Base-by-base conservation (phyloP, 2,888 invertebrate species). In the Leucoma salicis region DNA sequence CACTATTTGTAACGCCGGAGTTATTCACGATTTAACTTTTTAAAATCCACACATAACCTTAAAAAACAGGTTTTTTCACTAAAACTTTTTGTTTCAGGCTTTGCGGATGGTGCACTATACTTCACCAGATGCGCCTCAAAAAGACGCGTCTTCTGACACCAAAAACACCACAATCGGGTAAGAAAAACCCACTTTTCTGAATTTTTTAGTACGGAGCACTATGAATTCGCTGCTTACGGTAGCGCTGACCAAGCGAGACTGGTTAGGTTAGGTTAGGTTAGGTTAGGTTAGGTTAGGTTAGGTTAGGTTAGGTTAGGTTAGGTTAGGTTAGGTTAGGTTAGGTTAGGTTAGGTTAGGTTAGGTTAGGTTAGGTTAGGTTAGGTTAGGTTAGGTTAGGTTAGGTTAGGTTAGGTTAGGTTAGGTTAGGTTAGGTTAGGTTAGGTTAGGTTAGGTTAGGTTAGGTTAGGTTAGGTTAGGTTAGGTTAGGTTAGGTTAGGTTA, bases 401-500 rank as follows among this genome's bases (percentile, higher is more conserved):
- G 13, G 14, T 13, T 40, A 34, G 16, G 16, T 25, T 25, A 25
- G 25, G 25, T 25, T 25, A 25, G 25, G 25, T 25, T 25, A 25
- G 28, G 21, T 14, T 40, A 58, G 25, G 25, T 39, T 39, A 46
- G 42, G 42, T 42, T 42, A 46, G 46, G 46, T 46, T 46, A 42
- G 46, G 46, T 46, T 46, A 46, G 47, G 47, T 47, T 43, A 43
- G 47, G 45, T 45, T 39, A 36, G 46, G 41, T 46, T 46, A 25
- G 25, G 48, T 48, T 48, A 48, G 48, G 48, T 48, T 48, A 47
- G 43, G 43, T 47, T 47, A 47, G 47, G 47, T 47, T 47, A 47
- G 47, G 42, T 40, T 43, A 47, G 43, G 47, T 46, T 46, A 46
- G 46, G 46, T 46, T 46, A 46, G 46, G 46, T 46, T 46, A 46